Conservation (phyloP, 2,888 invertebrate genomes). For the Microdon myrmicae region DNA sequence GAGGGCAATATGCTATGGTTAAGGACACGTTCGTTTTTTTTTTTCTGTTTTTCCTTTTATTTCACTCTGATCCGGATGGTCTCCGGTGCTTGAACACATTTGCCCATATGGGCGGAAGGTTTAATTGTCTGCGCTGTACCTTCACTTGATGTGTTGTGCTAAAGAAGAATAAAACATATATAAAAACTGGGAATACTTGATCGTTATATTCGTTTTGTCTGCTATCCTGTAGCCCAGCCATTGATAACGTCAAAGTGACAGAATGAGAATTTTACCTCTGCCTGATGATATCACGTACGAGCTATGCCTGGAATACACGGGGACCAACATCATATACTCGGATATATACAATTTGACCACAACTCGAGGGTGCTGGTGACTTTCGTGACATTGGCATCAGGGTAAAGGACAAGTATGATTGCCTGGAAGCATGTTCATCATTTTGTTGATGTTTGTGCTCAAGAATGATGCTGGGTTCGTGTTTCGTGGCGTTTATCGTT, state of each 20-base stretch:
- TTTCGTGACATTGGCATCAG: conserved; percentile 45
- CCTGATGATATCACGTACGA: conserved; percentile 49
- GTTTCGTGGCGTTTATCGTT: conserved; percentile 14
- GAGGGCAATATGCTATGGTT: conserved; percentile 23
- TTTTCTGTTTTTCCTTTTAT: conserved; percentile 2
- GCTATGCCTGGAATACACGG: conserved; percentile 25
- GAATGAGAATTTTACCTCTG: conserved; percentile 60
- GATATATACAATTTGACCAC: conserved; percentile 42
- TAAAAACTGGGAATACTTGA: conserved; percentile 23
- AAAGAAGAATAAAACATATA: conserved; percentile 4
- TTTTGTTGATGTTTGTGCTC: conserved; percentile 30
- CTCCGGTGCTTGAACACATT: not conserved
- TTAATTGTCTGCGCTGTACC: conserved; percentile 45
- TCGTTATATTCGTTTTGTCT: conserved; percentile 3
- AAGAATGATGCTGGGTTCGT: conserved; percentile 7
- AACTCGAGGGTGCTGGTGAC: conserved; percentile 41
- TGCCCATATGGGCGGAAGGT: conserved; percentile 24
- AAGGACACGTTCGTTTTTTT: conserved; percentile 17
- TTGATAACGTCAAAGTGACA: conserved; percentile 62
- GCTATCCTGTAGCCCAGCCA: conserved; percentile 4
- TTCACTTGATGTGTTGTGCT: too few species aligned
- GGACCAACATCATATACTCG: too few species aligned
- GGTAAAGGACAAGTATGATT: conserved; percentile 43
- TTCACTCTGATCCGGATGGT: too few species aligned
- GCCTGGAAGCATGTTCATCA: conserved; percentile 47